Percentiles rank a stretch among this genome's conserved stretches.
These are phyloP conservation scores for Thaumetopoea pityocampa DNA, from an alignment of 1,140 invertebrate species.

Conservation along the genomic window DNA sequence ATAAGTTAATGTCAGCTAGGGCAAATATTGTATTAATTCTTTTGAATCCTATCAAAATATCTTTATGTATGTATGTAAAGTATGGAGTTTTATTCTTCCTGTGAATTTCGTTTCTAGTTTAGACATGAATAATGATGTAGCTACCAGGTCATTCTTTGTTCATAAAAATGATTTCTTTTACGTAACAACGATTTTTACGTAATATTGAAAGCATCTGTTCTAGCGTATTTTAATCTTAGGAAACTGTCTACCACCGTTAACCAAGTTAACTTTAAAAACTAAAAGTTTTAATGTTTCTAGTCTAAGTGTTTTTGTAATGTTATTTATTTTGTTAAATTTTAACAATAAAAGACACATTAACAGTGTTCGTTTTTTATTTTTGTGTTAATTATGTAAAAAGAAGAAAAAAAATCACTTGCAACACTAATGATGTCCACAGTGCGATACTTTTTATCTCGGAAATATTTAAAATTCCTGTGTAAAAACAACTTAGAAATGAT, in stretches of 20 bases:
- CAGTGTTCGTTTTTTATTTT: slow-evolving; percentile 12
- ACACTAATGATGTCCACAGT: no score
- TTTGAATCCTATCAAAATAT: no score
- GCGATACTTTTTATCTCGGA: no score
- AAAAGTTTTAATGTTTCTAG: slow-evolving; percentile 42
- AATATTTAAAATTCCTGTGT: no score
- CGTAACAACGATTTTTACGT: slow-evolving; percentile 63
- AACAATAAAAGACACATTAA: slow-evolving; percentile 71
- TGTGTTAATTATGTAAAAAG: background rate
- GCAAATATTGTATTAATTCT: no score
- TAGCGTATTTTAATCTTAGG: slow-evolving; percentile 29
- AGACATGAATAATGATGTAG: slow-evolving; percentile 50
- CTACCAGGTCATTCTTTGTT: slow-evolving; percentile 23
- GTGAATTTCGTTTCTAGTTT: slow-evolving; percentile 17
- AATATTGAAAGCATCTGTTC: slow-evolving; percentile 36
- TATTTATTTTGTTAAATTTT: slow-evolving; percentile 64
- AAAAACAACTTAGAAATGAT: no score
- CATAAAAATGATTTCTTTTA: slow-evolving; percentile 40
- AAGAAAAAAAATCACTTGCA: no score
- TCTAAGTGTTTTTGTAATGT: slow-evolving; percentile 59
- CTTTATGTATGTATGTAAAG: no score
- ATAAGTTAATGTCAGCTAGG: no score
- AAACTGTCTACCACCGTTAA: slow-evolving; percentile 46
- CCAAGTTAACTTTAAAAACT: slow-evolving; percentile 39
- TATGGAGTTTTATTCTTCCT: no score